Conservation (phyloP, 2,888 invertebrate genomes). For the Meghimatium bilineatum region DNA sequence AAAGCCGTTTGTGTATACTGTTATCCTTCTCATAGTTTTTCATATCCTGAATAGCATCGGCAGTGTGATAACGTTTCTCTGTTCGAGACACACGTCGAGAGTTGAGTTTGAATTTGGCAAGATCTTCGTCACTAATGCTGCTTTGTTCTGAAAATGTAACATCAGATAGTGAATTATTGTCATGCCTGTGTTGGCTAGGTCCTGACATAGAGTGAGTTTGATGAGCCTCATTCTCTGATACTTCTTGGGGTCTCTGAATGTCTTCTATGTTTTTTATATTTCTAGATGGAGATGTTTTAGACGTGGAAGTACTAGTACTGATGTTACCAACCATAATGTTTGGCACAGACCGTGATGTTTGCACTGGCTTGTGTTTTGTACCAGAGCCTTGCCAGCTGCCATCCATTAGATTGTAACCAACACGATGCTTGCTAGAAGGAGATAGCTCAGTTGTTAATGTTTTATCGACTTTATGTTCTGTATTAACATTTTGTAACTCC, state of each 20-base stretch:
- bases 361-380: slow-evolving; percentile 49
- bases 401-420: not conserved
- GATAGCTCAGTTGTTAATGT: slow-evolving; percentile 42
- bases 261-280: not conserved
- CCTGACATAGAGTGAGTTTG: not conserved
- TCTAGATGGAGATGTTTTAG: not conserved
- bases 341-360: slow-evolving; percentile 50
- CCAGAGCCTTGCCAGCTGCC: not conserved
- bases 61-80: slow-evolving; percentile 82
- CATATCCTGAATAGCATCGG: slow-evolving; percentile 83
- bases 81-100: slow-evolving; percentile 66
- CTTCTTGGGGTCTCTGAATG: not conserved
- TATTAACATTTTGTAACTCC: slow-evolving; percentile 25
- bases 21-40: slow-evolving; percentile 68
- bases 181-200: not conserved
- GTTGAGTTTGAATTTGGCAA: slow-evolving; percentile 66
- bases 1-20: slow-evolving; percentile 82
- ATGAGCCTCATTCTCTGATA: not conserved
- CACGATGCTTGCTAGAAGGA: slow-evolving; percentile 25
- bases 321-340: slow-evolving; percentile 40
- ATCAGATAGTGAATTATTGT: not conserved
- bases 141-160: not conserved
- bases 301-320: not conserved
- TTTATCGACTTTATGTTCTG: slow-evolving; percentile 21
- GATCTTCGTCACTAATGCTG: slow-evolving; percentile 34